Percentiles rank a stretch among this genome's conserved stretches.
phyloP scores from a whole-genome alignment of 2,888 invertebrate species.

The Strigamia crassipes region DNA sequence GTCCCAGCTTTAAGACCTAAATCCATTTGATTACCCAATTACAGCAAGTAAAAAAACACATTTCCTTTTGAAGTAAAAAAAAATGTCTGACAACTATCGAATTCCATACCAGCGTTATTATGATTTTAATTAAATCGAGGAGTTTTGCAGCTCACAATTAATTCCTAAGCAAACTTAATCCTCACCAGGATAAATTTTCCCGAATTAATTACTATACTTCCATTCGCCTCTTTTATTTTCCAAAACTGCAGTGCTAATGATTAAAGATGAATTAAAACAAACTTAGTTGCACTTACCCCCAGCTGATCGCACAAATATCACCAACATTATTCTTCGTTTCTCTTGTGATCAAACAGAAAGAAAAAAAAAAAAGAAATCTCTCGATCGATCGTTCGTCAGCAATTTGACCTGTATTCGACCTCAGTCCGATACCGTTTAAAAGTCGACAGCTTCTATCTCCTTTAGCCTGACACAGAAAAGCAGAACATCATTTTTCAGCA shows the following conservation, averaged over 20 bases:
- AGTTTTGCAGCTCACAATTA: neutral
- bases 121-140: neutral
- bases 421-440: neutral
- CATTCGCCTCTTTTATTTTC: neutral
- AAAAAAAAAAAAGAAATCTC: too few relatives aligned
- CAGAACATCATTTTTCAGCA: neutral
- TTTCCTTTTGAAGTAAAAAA: too few relatives aligned
- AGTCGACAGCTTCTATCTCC: neutral
- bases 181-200: neutral
- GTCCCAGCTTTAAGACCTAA: too few relatives aligned
- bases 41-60: too few relatives aligned
- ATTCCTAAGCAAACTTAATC: conserved; percentile 5
- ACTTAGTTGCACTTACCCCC: too few relatives aligned
- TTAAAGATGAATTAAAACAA: too few relatives aligned
- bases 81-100: neutral
- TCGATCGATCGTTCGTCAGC: neutral
- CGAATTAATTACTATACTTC: neutral
- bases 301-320: too few relatives aligned
- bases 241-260: neutral
- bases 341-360: too few relatives aligned
- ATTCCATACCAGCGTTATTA: neutral
- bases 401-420: neutral
- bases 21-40: too few relatives aligned
- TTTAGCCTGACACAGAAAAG: too few relatives aligned
- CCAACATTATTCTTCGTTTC: too few relatives aligned